Evolutionary conservation across 2,888 invertebrate species (phyloP).

Genomic region (Petrolisthes cinctipes): DNA sequence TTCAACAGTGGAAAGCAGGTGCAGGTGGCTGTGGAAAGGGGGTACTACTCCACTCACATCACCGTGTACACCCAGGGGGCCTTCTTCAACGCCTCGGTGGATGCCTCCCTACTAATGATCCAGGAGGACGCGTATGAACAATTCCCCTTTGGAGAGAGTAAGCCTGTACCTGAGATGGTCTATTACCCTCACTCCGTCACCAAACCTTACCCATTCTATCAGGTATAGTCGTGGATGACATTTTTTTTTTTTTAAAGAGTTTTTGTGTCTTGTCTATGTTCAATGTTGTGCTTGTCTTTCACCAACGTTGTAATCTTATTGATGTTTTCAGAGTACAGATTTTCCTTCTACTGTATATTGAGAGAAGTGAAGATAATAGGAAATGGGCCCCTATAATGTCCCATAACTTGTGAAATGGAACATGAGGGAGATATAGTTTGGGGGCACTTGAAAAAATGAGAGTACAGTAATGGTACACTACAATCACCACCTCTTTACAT

Average conservation of each 20-base stretch:
- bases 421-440: not conserved
- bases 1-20: slow-evolving; percentile 84
- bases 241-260: no score
- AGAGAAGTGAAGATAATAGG: no score
- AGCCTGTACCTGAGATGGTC: slow-evolving; percentile 68
- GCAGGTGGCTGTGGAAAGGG: slow-evolving; percentile 87
- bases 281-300: no score
- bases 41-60: slow-evolving; percentile 80
- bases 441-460: not conserved
- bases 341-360: no score
- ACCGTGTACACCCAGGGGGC: slow-evolving; percentile 77
- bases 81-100: slow-evolving; percentile 79
- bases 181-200: slow-evolving; percentile 71
- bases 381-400: no score
- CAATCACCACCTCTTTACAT: no score
- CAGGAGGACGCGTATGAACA: slow-evolving; percentile 89
- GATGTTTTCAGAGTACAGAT: no score
- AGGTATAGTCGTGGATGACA: slow-evolving; percentile 16
- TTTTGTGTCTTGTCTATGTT: no score
- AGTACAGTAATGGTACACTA: no score
- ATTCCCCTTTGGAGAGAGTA: slow-evolving; percentile 85
- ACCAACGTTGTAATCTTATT: no score
- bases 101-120: slow-evolving; percentile 79
- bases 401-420: not conserved
- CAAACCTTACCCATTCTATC: slow-evolving; percentile 64